Evolutionary conservation across 2,113 vertebrate species (phyloP).

Genomic region (Anser brachyrhynchus): DNA sequence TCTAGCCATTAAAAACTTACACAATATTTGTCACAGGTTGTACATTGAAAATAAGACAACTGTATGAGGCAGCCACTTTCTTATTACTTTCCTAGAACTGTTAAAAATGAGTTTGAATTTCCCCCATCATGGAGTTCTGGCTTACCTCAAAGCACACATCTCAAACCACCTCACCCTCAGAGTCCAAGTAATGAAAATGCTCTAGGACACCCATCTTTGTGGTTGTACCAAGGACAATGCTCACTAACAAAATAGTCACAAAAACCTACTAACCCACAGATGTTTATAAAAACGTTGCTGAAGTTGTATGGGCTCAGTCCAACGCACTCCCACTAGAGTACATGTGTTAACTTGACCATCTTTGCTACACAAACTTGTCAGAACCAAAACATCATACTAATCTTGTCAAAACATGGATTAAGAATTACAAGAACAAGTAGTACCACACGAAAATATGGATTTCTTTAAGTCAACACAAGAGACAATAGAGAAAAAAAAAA

Average conservation of each 20-base stretch:
- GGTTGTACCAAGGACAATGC: background rate
- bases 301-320: background rate
- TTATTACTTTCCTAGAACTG: background rate
- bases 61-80: background rate
- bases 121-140: background rate
- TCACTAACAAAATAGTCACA: background rate
- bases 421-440: background rate
- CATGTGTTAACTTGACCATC: background rate
- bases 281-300: background rate
- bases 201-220: background rate
- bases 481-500: background rate
- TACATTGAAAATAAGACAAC: background rate
- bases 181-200: background rate
- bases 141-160: background rate
- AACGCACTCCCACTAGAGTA: background rate
- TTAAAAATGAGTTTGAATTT: background rate
- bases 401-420: background rate
- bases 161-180: background rate
- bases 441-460: background rate
- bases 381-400: background rate
- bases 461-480: fast-evolving
- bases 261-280: background rate
- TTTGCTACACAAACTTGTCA: background rate
- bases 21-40: background rate
- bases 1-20: background rate